Conservation (phyloP, 2,113 vertebrate species). For the Agapornis roseicollis region DNA sequence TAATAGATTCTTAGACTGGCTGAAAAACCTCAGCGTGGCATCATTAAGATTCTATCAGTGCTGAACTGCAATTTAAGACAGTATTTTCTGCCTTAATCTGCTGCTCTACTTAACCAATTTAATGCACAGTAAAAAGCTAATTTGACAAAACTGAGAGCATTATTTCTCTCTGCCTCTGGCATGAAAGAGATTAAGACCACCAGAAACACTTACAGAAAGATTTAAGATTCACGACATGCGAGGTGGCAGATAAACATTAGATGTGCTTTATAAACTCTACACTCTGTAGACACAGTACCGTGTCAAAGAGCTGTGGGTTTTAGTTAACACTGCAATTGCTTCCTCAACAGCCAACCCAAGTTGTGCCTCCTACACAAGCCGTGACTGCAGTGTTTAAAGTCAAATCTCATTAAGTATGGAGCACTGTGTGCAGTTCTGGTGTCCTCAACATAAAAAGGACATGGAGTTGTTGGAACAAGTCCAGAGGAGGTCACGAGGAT, state of each 20-base stretch:
- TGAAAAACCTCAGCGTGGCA: background rate
- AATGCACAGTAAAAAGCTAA: constrained; percentile 45
- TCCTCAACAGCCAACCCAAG: background rate
- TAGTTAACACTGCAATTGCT: background rate
- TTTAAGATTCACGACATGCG: background rate
- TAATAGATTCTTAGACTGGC: background rate
- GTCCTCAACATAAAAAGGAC: no score
- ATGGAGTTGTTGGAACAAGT: no score
- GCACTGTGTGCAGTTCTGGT: no score
- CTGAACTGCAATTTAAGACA: constrained; percentile 13
- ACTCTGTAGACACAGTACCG: background rate
- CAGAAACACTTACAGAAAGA: constrained; percentile 23
- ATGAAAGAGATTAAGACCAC: constrained; percentile 17
- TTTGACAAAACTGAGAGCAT: constrained; percentile 16
- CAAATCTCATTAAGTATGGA: background rate
- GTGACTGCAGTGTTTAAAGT: background rate
- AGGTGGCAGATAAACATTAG: constrained; percentile 13
- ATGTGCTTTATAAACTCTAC: background rate
- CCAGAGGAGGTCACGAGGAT: no score
- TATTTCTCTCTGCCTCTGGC: constrained; percentile 18
- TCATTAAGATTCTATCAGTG: constrained; percentile 51
- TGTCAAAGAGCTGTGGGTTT: background rate
- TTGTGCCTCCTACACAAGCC: background rate
- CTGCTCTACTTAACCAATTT: constrained; percentile 54
- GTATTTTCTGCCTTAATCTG: constrained; percentile 25